phyloP scores from a whole-genome alignment of 2,113 vertebrate genomes.

The Vombatus ursinus region DNA sequence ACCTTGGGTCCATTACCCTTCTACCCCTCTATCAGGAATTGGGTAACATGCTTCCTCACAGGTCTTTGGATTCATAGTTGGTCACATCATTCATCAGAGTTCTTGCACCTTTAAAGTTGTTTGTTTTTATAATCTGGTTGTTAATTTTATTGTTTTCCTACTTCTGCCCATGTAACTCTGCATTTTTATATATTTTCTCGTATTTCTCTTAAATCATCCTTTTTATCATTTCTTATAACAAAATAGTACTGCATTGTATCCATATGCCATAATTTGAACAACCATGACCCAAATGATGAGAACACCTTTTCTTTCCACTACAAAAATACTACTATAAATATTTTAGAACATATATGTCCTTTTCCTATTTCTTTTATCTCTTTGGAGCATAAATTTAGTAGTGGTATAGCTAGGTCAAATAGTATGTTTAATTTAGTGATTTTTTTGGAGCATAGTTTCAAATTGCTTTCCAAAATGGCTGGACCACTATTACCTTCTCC shows the following conservation, averaged over 20 bases:
- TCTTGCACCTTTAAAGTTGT: neutral
- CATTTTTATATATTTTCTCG: neutral
- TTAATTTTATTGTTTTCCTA: neutral
- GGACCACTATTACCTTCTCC: neutral
- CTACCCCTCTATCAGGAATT: neutral
- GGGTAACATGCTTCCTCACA: neutral
- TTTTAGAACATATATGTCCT: neutral
- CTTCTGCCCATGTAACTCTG: neutral
- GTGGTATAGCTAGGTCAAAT: neutral
- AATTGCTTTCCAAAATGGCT: neutral
- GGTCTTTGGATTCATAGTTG: neutral
- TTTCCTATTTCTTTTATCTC: neutral
- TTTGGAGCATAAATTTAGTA: neutral
- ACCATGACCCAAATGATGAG: neutral
- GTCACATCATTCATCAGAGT: neutral
- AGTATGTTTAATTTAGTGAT: neutral
- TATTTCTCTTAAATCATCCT: neutral
- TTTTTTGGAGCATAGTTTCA: neutral
- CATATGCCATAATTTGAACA: neutral
- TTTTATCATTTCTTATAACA: neutral
- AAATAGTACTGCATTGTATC: neutral
- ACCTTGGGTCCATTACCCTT: neutral
- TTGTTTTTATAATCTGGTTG: neutral
- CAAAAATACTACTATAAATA: neutral
- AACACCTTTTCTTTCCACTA: neutral